Percentiles rank a stretch among this genome's conserved stretches.
Conservation (phyloP, 2,113 vertebrate genomes). For the Empidonax alnorum region DNA sequence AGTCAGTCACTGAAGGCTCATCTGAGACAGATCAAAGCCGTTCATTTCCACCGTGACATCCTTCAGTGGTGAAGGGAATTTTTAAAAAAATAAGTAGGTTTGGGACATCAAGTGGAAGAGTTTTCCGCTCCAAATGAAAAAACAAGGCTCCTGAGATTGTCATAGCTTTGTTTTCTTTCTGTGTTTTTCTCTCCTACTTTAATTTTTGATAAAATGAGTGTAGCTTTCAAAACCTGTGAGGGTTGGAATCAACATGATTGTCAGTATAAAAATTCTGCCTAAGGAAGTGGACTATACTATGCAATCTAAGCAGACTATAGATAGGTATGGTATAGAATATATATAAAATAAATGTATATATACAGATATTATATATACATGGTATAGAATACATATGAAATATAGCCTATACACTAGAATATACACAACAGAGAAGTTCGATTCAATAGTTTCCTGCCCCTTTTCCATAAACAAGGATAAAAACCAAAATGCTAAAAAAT, state of each 20-base stretch:
- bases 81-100: background rate
- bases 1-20: slow-evolving; percentile 5
- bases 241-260: background rate
- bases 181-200: background rate
- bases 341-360: too few species aligned
- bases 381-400: background rate
- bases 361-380: background rate
- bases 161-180: background rate
- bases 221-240: background rate
- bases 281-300: background rate
- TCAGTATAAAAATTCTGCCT: rapidly evolving
- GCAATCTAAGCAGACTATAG: too few species aligned
- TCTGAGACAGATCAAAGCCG: slow-evolving; percentile 51
- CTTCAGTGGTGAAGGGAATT: background rate
- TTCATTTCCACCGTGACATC: background rate
- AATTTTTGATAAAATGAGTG: background rate
- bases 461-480: background rate
- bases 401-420: background rate
- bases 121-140: background rate
- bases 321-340: background rate
- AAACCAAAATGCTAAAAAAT: background rate
- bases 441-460: rapidly evolving
- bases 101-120: background rate
- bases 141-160: background rate
- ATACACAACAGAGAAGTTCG: background rate